Base-by-base conservation (phyloP, 2,113 vertebrate species). In the Sebastes schlegelii region DNA sequence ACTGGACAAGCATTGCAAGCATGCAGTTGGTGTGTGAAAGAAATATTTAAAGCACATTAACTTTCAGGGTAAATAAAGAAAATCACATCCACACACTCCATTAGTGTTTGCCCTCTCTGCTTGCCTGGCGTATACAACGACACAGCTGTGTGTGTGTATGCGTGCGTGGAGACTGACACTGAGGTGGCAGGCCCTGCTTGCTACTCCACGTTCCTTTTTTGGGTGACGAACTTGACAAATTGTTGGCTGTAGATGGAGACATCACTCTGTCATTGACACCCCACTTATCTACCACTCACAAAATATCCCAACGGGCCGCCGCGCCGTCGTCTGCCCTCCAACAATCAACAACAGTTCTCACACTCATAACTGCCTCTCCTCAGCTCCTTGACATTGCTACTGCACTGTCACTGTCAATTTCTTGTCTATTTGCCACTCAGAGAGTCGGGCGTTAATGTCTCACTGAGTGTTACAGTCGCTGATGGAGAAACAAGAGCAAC, bases 151-250 rank as follows among this genome's bases (percentile, higher is more conserved):
- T 63, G 73, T 77, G 68, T 71, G 80, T 67, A 8, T 4, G 34
- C 42, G 23, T 79, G 70, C 49, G 68, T 88, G 57, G 19, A 52
- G 57, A 34, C 40, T 72, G 76, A 80, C 77, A 82, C 57, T 83
- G 54, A 89, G 69, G 80, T n/a, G 43, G 43, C 43, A 57, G 74
- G 68, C 34, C 60, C 14, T n/a, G 68, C 70, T 63, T 4, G n/a
- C 61, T 49, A 0, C 69, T 55, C 69, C 12, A 12, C 12, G n/a
- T 74, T 86, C 80, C 57, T 21, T 71, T 65, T 87, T 55, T 78
- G 77, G 74, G 72, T 82, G 77, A 82, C 42, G 55, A 77, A 87
- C 68, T 80, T 81, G 76, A 74, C 81, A 84, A 66, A 83, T 86
- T 88, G 75, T 79, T 74, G 84, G 67, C 74, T 12, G 10, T 6